Evolutionary conservation across 2,797 vertebrate species (phyloP), one percentile per base, ranked within the genome.

Genomic region (Halcyon leucocephala): DNA sequence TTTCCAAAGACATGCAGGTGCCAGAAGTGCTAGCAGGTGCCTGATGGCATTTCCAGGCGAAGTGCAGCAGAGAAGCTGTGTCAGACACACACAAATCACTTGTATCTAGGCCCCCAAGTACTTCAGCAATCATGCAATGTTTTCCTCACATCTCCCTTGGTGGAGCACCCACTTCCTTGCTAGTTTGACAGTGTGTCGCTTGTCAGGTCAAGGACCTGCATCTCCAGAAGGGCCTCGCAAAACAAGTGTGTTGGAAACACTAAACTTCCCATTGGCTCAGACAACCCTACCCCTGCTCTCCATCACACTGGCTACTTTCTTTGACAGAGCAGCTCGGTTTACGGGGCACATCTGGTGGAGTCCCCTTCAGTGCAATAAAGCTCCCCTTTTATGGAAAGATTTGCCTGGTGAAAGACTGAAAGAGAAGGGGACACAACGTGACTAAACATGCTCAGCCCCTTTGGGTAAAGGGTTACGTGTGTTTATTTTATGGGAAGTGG

Each of bases 401-500:
- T 95, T 96, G 86, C 95, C 81, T 57, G 1, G 62, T 80, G 83
- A 57, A 88, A 93, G 90, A 81, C 84, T 41, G 72, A 90, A 80
- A 60, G 82, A 64, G 87, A 94, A 93, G 93, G 90, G 95, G 83
- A 92, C 0, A 0, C 88, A 91, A 90, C 4, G 44, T 95, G 93
- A 93, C 82, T 55, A 48, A 70, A 79, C 12, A 29, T 84, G 93
- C 91, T 95, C 70, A 37, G 91, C 31, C 73, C 95, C 83, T 90
- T 83, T 86, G 91, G 76, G 77, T 82, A 95, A 92, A 91, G 88
- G 64, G 94, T 93, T 95, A 85, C 0, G 71, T 96, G 90, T 95
- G 93, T 97, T 97, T 96, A 96, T 95, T 95, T 96, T 94, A 93
- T 91, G 85, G 84, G 89, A 96, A 96, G 88, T 80, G 60, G 85